These are phyloP conservation scores for Drosophila testacea DNA, from an alignment of 2,888 invertebrate genomes.

Conservation along the genomic window DNA sequence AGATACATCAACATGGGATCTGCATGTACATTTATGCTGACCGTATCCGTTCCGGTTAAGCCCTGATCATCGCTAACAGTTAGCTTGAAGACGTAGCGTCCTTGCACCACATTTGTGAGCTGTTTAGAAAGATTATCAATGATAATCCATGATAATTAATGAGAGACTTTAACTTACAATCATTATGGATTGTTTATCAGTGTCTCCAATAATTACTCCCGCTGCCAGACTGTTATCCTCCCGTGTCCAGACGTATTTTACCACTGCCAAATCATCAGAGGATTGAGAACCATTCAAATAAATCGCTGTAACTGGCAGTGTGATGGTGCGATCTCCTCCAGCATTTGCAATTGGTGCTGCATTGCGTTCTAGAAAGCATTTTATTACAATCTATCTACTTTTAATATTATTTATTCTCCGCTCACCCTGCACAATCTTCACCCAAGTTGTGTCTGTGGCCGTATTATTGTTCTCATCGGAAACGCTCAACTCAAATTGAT, in stretches of 20 bases:
- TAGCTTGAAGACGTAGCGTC: constrained; percentile 94
- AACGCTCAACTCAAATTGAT: constrained; percentile 92
- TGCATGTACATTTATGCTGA: constrained; percentile 92
- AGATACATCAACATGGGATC: constrained; percentile 91
- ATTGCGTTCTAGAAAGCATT: constrained; percentile 90
- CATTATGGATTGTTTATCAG: constrained; percentile 91
- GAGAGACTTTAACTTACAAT: constrained; percentile 86
- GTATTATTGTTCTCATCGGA: constrained; percentile 93
- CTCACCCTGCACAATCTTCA: constrained; percentile 93
- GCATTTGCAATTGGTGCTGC: constrained; percentile 95
- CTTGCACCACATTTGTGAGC: constrained; percentile 94
- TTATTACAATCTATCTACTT: not conserved
- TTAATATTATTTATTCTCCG: not conserved
- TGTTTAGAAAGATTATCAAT: constrained; percentile 72
- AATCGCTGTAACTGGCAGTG: constrained; percentile 91
- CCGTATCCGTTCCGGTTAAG: constrained; percentile 91
- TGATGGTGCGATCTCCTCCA: constrained; percentile 92
- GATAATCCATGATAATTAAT: not conserved
- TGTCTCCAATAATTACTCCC: constrained; percentile 91
- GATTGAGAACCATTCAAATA: constrained; percentile 94
- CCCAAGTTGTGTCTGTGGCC: constrained; percentile 89
- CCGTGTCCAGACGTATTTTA: constrained; percentile 93
- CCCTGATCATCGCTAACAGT: constrained; percentile 97
- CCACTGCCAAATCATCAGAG: constrained; percentile 94
- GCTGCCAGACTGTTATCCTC: constrained; percentile 92